Evolutionary conservation across 2,888 invertebrate species (phyloP), one percentile per base, ranked within the genome.

Genomic region (Amblyjoppa fuscipennis): DNA sequence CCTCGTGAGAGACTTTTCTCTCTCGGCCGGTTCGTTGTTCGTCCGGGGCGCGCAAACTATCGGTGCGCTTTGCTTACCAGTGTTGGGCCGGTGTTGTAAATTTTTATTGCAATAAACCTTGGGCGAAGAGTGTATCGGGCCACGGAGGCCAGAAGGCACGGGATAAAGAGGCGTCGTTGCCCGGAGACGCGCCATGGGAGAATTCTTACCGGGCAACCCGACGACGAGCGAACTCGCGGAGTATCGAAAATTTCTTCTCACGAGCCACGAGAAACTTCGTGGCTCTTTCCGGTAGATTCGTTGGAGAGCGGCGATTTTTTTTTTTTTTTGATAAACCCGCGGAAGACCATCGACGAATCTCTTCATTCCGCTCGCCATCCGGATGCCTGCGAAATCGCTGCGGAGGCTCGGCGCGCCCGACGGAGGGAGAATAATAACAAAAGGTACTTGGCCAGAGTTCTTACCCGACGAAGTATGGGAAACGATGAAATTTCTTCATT

Each of bases 31-130:
- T 76, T 66, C 31, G 51, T 34, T 38, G 45, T 49, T 49, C 45
- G 45, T 31, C 31, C 53, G 53, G 3, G n/a, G 38, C 28, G 41
- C 53, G n/a, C 31, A 56, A 74, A n/a, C 38, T 25, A 41, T 61
- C 66, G 16, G 89, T 91, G 91, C 90, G 90, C 90, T 90, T 92
- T 90, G 91, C 90, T 88, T 90, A 91, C 92, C 89, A 90, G 90
- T 91, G 20, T 20, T 20, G 20, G 87, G 90, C 88, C 73, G 85
- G 88, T 82, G 86, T 87, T 86, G 83, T 84, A 81, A 84, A 87
- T 87, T 87, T 87, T 86, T 84, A 87, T 83, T 66, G 79, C 76
- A 31, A 61, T 20, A 56, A 68, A 5, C 64, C 20, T 16, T 38
- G 38, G 5, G 51, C 66, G 38, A 20, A 41, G 69, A 34, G 53